Base-by-base conservation (phyloP, 2,797 vertebrate species). In the Cossypha caffra region DNA sequence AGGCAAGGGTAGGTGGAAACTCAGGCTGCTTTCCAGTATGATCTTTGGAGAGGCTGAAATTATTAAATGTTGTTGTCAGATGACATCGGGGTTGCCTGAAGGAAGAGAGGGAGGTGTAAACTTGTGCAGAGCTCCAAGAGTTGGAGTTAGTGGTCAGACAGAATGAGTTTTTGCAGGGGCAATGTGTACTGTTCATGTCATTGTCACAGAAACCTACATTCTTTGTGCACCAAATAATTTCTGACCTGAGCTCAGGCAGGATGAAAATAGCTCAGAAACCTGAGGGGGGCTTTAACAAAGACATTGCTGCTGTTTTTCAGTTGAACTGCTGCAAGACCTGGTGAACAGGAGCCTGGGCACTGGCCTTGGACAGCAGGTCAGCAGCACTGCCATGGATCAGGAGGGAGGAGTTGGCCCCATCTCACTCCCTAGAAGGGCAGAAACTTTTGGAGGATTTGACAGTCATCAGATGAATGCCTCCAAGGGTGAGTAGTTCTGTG, bases 371-470 rank as follows among this genome's bases (percentile, higher is more conserved):
- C 98, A 97, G 92, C 97, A 95, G 55, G 86, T 93, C 71, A 97
- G 97, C 93, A 97, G 97, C 74, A 93, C 97, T 31, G 93, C 98
- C 40, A 80, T 95, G 17, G 99, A 99, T 18, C 98, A 97, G 74
- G 98, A 98, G 84, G 98, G 97, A 16, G 69, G 90, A 7, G 97
- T 98, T 6, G 98, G 98, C 14, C 98, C 98, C 0, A 97, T 99
- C 83, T 99, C 98, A 90, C 97, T 99, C 86, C 99, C 99, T 52
- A 98, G 99, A 69, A 98, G 99, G 84, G 99, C 99, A 7, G 99
- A 99, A 98, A 99, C 99, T 19, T 99, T 99, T 76, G 99, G 99
- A 93, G 99, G 99, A 29, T 99, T 99, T 86, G 99, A 99, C 98
- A 99, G 99, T 91, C 99, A 99, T 95, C 99, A 99, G 98, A 99